Evolutionary conservation across 2,888 invertebrate genomes (phyloP).

Genomic region (Dynastes hyllus): DNA sequence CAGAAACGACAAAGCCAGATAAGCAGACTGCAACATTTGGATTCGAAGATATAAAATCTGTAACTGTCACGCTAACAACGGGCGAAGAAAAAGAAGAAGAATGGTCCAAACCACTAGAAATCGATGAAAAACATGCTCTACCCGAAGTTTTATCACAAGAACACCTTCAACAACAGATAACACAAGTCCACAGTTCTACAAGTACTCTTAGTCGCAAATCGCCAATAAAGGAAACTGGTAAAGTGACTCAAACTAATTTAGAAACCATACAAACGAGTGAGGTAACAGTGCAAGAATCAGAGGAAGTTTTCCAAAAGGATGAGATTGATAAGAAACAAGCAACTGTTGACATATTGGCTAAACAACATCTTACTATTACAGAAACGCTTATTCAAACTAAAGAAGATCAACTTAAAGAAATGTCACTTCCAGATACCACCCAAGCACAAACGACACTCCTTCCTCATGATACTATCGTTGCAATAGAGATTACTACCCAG

Average conservation of each 20-base stretch:
- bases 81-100: conserved; percentile 64
- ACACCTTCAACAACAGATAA: conserved; percentile 59
- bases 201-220: conserved; percentile 68
- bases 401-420: conserved; percentile 46
- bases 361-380: conserved; percentile 66
- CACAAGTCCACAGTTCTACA: conserved; percentile 56
- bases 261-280: conserved; percentile 73
- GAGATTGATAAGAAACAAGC: conserved; percentile 69
- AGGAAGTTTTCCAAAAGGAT: conserved; percentile 64
- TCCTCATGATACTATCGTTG: conserved; percentile 65
- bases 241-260: conserved; percentile 63
- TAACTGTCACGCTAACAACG: conserved; percentile 66
- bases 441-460: conserved; percentile 56
- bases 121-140: conserved; percentile 69
- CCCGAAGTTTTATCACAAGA: conserved; percentile 64
- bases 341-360: conserved; percentile 69
- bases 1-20: conserved; percentile 62
- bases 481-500: conserved; percentile 60
- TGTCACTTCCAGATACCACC: conserved; percentile 31
- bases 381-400: conserved; percentile 61
- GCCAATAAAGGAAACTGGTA: conserved; percentile 70
- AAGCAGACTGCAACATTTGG: conserved; percentile 67
- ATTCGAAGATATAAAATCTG: conserved; percentile 69
- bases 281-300: conserved; percentile 71
- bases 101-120: conserved; percentile 67